Conservation (phyloP, 2,113 vertebrate species). For the Petrocephalus zakoni region DNA sequence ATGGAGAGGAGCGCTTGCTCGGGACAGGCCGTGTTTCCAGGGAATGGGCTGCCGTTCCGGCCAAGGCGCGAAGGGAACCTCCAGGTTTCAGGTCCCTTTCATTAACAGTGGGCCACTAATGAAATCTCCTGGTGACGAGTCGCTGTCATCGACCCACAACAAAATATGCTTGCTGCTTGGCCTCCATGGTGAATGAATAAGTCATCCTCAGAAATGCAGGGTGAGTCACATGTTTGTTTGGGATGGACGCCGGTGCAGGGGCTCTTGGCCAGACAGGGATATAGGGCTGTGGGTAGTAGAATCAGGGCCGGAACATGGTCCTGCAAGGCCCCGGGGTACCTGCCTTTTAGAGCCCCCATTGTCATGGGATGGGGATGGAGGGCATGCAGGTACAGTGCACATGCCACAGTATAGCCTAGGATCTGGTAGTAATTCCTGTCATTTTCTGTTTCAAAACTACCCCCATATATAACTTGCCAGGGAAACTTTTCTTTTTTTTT, state of each 20-base stretch:
- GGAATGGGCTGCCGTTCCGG: neutral
- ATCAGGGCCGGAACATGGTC: neutral
- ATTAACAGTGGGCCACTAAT: neutral
- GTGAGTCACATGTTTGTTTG: neutral
- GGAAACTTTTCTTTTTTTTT: neutral
- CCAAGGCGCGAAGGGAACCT: neutral
- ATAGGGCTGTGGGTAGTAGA: neutral
- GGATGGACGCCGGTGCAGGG: neutral
- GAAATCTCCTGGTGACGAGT: neutral
- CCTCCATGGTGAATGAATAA: neutral
- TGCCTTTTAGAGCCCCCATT: neutral
- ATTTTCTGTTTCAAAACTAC: neutral
- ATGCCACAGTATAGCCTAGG: neutral
- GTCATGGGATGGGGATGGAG: neutral
- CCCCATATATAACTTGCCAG: neutral
- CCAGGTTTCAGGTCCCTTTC: neutral
- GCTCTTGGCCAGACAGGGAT: neutral
- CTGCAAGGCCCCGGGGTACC: neutral
- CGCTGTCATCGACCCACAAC: neutral
- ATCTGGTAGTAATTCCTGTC: neutral
- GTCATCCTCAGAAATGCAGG: neutral
- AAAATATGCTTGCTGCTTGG: neutral
- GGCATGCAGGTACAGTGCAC: neutral
- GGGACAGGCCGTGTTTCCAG: neutral
- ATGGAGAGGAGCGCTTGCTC: neutral